These are phyloP conservation scores for Drosophila buzzatii DNA, from an alignment of 2,888 invertebrate genomes.

Conservation along the genomic window DNA sequence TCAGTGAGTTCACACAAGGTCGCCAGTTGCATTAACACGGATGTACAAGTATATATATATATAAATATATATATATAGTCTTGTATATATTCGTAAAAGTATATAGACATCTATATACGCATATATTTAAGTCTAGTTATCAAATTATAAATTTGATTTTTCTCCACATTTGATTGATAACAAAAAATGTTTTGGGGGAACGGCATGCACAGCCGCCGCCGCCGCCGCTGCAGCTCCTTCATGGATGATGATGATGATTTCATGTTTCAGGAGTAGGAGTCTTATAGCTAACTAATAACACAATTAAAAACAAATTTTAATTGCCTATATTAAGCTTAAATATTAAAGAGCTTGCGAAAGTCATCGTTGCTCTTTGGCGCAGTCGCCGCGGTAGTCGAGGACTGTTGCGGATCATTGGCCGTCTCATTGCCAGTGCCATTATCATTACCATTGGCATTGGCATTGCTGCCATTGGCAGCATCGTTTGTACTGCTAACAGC, in stretches of 20 bases:
- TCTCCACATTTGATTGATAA: background rate
- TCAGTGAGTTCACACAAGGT: conserved; percentile 41
- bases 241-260: background rate
- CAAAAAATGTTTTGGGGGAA: background rate
- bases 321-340: conserved; percentile 20
- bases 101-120: conserved; percentile 2
- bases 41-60: conserved; percentile 13
- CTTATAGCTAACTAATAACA: conserved; percentile 22
- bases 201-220: background rate
- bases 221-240: background rate
- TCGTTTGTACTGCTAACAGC: conserved; percentile 52
- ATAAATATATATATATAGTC: conserved; percentile 1
- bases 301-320: background rate
- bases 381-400: conserved; percentile 29
- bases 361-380: conserved; percentile 81
- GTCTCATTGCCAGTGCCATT: background rate
- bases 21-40: conserved; percentile 11
- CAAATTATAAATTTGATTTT: background rate
- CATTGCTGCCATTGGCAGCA: conserved; percentile 54
- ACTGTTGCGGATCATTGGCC: background rate
- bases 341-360: conserved; percentile 81
- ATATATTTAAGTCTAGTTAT: conserved; percentile 14
- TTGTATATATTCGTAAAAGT: background rate
- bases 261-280: background rate
- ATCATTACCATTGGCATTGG: conserved; percentile 2